phyloP scores from a whole-genome alignment of 2,797 vertebrate species.

The Silurus lanzhouensis region DNA sequence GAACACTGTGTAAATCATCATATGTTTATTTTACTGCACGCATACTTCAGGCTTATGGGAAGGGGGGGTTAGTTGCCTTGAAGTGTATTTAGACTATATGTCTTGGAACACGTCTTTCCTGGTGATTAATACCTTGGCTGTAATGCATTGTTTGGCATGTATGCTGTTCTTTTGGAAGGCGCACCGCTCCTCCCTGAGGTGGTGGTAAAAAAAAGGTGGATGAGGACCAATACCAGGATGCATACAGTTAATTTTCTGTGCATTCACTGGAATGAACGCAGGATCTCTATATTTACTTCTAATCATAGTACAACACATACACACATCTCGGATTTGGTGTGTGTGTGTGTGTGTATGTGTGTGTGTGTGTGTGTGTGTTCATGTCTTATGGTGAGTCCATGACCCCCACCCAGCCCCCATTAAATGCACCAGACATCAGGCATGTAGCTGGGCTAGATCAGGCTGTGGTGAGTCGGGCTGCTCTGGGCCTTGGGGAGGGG shows the following conservation, averaged over 20 bases:
- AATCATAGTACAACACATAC: slow-evolving; percentile 2
- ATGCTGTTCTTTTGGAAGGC: not conserved
- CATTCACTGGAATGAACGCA: slow-evolving; percentile 7
- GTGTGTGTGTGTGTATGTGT: slow-evolving; percentile 44
- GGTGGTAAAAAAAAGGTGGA: not conserved
- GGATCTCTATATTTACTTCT: slow-evolving; percentile 27
- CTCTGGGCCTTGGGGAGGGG: slow-evolving; percentile 36
- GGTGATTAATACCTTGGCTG: slow-evolving; percentile 20
- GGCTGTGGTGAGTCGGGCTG: slow-evolving; percentile 40
- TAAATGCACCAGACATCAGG: slow-evolving; percentile 20
- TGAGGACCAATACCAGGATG: not conserved
- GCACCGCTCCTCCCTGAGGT: not conserved
- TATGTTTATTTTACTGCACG: not conserved
- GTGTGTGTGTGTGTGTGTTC: slow-evolving; percentile 3
- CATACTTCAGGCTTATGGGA: not conserved
- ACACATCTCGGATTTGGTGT: slow-evolving; percentile 41
- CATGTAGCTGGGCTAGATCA: slow-evolving; percentile 38
- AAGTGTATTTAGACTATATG: slow-evolving; percentile 43
- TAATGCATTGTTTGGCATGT: slow-evolving; percentile 33
- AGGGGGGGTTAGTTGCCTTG: not conserved
- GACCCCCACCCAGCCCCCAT: slow-evolving; percentile 42
- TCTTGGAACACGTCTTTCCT: slow-evolving; percentile 22
- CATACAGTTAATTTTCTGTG: not conserved
- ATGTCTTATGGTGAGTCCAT: not conserved
- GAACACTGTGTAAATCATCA: not conserved